Evolutionary conservation across 30 jellyfish, hydroid and myxozoan genomes (phyloP), one percentile per base, ranked within the genome.

Genomic region (Turritopsis rubra): DNA sequence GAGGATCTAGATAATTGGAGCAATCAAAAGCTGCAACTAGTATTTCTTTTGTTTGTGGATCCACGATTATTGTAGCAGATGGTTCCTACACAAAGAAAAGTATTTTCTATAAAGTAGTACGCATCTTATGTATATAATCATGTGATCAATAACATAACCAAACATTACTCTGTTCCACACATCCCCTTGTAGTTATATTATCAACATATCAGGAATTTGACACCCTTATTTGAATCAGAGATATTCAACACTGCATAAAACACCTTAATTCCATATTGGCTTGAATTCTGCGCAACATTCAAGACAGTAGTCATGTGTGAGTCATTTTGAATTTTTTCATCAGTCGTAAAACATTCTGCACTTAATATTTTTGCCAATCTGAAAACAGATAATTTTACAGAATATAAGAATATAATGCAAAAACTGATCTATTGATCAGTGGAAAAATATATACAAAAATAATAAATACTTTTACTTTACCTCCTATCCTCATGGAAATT

Each of bases 401-500:
- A 23, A 18, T 18, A 60, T 21, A 21, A 60, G 19, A 60, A 18
- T 60, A 18, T 72, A 20, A 31, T 13, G 68, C 83, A n/a, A 27
- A 68, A 17, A 66, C 4, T 3, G 17, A 27, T n/a, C 73, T 7
- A n/a, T 68, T 68, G 9, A 68, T 68, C 28, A 7, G 77, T 22
- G 9, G 77, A 68, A 68, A 19, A 68, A 68, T 3, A 66, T 66
- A 66, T 18, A 66, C 72, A 54, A 54, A n/a, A 1, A 66, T 7
- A n/a, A 66, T 66, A 66, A 66, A 66, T 7, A 1, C 17, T 7
- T 4, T 3, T 28, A 18, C 13, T 28, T 79, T 66, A 82, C 86
- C 76, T 28, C 79, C 86, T 91, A 53, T 86, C 94, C 84, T 91
- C 97, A 79, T 85, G 97, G 75, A 91, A 91, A 17, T 83, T 70